A percentile compares a stretch with the other conserved stretches of the same genome.
These are phyloP conservation scores for Pleuronectes platessa DNA, from an alignment of 2,113 vertebrate genomes.

Conservation along the genomic window DNA sequence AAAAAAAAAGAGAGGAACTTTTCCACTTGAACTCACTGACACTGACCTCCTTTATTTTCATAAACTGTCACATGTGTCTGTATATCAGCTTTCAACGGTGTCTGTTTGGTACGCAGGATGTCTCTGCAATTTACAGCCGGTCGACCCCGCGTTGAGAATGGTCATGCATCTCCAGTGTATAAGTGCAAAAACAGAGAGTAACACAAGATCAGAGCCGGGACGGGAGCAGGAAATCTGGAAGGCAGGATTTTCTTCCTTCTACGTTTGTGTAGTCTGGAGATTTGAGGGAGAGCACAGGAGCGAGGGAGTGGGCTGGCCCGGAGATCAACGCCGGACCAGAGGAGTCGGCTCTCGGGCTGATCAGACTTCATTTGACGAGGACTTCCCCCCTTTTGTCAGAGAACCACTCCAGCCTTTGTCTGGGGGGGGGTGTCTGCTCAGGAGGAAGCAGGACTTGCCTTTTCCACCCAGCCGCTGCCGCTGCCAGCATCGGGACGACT, in stretches of 20 bases:
- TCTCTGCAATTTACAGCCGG: slow-evolving; percentile 46
- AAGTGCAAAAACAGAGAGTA: slow-evolving; percentile 65
- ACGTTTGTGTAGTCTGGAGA: slow-evolving; percentile 30
- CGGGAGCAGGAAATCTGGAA: slow-evolving; percentile 42
- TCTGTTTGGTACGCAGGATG: slow-evolving; percentile 41
- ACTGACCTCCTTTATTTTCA: slow-evolving; percentile 43
- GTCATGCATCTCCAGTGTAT: slow-evolving; percentile 23
- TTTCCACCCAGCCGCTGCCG: slow-evolving; percentile 26
- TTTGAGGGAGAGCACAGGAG: slow-evolving; percentile 24
- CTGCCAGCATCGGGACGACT: slow-evolving; percentile 56
- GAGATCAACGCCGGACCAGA: slow-evolving; percentile 13
- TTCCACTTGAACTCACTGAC: slow-evolving; percentile 69
- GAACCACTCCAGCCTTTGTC: slow-evolving; percentile 47
- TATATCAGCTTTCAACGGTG: slow-evolving; percentile 37
- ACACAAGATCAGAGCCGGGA: slow-evolving; percentile 49
- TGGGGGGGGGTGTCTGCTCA: slow-evolving; percentile 26
- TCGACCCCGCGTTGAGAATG: slow-evolving; percentile 7
- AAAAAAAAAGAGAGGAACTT: slow-evolving; percentile 49
- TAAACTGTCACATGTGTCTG: slow-evolving; percentile 37
- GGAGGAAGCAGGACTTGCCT: slow-evolving; percentile 41
- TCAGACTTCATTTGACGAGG: slow-evolving; percentile 44
- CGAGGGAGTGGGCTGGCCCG: slow-evolving; percentile 16
- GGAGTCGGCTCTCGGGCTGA: slow-evolving; percentile 32
- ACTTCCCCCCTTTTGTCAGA: slow-evolving; percentile 56
- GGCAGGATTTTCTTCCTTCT: slow-evolving; percentile 13